Evolutionary conservation across 2,113 vertebrate species (phyloP).

Genomic region (Rallus limicola): DNA sequence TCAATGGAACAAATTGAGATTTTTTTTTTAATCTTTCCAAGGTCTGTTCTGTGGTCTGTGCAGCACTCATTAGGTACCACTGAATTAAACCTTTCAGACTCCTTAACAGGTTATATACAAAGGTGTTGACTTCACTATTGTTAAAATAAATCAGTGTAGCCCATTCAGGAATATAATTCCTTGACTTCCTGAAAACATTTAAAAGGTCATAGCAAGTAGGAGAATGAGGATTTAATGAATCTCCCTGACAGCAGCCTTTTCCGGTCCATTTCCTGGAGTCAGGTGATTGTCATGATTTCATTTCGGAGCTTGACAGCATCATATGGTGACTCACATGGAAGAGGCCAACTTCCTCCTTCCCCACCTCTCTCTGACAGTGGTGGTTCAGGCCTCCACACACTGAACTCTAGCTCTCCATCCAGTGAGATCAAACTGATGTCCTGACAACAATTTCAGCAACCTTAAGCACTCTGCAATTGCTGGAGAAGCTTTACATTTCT

Average conservation of each 20-base stretch:
- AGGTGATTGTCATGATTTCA: conserved; percentile 8
- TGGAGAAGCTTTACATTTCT: background rate
- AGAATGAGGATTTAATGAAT: background rate
- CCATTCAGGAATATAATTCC: background rate
- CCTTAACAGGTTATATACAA: background rate
- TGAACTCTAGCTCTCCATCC: background rate
- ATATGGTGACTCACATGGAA: background rate
- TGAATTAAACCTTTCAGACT: background rate
- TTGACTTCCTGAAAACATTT: background rate
- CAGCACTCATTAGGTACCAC: background rate
- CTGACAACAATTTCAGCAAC: background rate
- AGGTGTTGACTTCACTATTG: background rate
- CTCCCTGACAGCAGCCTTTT: conserved; percentile 5
- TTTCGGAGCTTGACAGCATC: background rate
- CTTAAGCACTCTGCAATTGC: background rate
- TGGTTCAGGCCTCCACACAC: background rate
- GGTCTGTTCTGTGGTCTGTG: background rate
- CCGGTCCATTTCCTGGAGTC: background rate
- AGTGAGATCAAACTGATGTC: background rate
- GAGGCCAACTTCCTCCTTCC: background rate
- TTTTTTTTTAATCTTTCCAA: background rate
- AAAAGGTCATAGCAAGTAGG: background rate
- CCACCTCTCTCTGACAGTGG: background rate
- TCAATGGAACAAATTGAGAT: background rate
- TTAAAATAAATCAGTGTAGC: background rate